Evolutionary conservation across 2,888 invertebrate genomes (phyloP), one percentile per base, ranked within the genome.

Genomic region (Drosophila mercatorum): DNA sequence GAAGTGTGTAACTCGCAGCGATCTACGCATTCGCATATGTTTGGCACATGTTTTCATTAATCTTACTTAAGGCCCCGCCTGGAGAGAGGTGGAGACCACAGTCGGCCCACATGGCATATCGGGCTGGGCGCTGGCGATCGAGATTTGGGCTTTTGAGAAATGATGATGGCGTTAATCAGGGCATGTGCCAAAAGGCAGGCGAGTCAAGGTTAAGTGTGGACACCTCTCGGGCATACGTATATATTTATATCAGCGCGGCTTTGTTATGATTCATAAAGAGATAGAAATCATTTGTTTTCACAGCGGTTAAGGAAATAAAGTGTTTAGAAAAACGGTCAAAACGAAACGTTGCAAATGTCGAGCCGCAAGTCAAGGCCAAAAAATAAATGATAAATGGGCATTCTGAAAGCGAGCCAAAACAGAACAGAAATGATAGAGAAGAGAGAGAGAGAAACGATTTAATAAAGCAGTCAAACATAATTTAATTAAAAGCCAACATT

Each of bases 11-110:
- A 68, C 68, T 75, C 17, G 76, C 34, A 71, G 76, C 81, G 68
- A 72, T 78, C 80, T 51, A 80, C 78, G 80, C 80, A 86, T 84
- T 89, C 72, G 84, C 85, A 84, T 89, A 88, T 84, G 84, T 84
- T 88, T 84, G 76, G 85, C 89, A 84, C 76, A 75, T 84, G 84
- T 84, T 89, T 84, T 84, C 84, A 84, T 84, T 84, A 84, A 84
- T 84, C 84, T 84, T 81, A 68, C 81, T 76, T 70, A 73, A 61
- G 70, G 74, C 70, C 65, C 62, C 65, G 67, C 68, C 68, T 61
- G 71, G 36, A 10, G 51, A 49, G 56, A 59, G 51, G 26, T 22
- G 58, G 55, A 47, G 38, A 59, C 52, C 17, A 34, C 5, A 65
- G 57, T 71, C 76, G 34, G 53, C 53, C 53, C 76, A 82, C 68